These are phyloP conservation scores for Bombus huntii DNA, from an alignment of 1,140 invertebrate species.

Conservation along the genomic window DNA sequence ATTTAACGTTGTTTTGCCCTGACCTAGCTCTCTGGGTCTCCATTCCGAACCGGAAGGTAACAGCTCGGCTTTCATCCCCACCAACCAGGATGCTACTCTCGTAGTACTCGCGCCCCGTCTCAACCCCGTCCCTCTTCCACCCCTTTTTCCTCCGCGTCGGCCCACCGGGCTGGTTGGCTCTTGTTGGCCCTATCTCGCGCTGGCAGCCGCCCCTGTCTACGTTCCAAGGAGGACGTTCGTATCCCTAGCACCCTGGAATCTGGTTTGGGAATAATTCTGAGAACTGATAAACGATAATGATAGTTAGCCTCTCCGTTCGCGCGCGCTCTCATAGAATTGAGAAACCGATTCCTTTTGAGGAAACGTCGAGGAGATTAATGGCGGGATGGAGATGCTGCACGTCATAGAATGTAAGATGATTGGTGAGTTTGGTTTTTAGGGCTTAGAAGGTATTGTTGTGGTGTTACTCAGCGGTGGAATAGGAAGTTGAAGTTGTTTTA, in stretches of 20 bases:
- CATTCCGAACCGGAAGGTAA: conserved; percentile 69
- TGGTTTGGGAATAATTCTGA: conserved; percentile 24
- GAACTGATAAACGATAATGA: conserved; percentile 33
- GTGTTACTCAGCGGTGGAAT: too few relatives aligned
- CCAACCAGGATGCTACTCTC: conserved; percentile 34
- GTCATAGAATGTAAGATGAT: background rate
- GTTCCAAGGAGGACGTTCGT: conserved; percentile 8
- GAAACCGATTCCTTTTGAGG: background rate
- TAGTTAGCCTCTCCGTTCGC: background rate
- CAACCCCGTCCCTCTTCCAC: background rate
- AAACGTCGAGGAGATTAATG: background rate
- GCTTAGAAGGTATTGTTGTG: background rate
- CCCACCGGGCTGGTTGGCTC: conserved; percentile 10
- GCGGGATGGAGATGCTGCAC: background rate
- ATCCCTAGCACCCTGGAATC: background rate
- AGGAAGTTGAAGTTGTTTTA: too few relatives aligned
- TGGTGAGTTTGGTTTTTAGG: background rate
- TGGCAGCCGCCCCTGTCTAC: conserved; percentile 26
- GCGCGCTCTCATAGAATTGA: too few relatives aligned
- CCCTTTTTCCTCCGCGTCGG: conserved; percentile 15
- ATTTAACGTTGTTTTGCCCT: conserved; percentile 72
- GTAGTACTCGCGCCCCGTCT: conserved; percentile 24
- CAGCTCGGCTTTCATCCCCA: conserved; percentile 65
- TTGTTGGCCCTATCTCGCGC: conserved; percentile 46
- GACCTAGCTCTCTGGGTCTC: conserved; percentile 68